Evolutionary conservation across 2,113 vertebrate genomes (phyloP).

Genomic region (Antechinus flavipes): DNA sequence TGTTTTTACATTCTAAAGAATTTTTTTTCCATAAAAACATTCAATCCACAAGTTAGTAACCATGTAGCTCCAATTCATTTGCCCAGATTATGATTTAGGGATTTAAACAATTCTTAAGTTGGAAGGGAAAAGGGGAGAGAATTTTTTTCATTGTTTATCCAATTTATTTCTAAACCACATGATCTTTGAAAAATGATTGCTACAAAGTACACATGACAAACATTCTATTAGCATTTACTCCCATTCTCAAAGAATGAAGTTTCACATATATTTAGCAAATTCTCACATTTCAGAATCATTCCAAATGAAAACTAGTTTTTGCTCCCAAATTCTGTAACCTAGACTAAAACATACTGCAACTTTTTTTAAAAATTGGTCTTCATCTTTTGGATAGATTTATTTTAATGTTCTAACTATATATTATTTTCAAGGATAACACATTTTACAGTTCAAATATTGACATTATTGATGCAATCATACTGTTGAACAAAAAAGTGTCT

Average conservation of each 20-base stretch:
- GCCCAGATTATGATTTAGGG: background rate
- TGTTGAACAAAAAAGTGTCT: constrained; percentile 5
- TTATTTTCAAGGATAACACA: constrained; percentile 32
- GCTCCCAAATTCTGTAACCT: constrained; percentile 34
- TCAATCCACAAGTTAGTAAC: constrained; percentile 48
- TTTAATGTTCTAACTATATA: constrained; percentile 25
- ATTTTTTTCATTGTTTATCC: constrained; percentile 33
- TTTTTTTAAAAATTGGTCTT: constrained; percentile 33
- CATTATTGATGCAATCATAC: constrained; percentile 9
- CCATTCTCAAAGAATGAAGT: constrained; percentile 28
- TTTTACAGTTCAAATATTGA: constrained; percentile 42
- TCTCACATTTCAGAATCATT: constrained; percentile 54
- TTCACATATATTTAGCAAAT: constrained; percentile 40
- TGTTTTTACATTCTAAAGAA: background rate
- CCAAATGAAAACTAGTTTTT: constrained; percentile 52
- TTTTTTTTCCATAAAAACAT: background rate
- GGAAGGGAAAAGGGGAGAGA: background rate
- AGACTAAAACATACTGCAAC: constrained; percentile 37
- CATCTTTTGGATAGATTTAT: constrained; percentile 41
- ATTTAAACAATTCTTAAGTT: constrained; percentile 9
- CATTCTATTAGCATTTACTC: constrained; percentile 21
- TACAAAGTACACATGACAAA: background rate
- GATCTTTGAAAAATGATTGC: constrained; percentile 39
- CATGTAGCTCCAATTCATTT: constrained; percentile 9
- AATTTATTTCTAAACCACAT: constrained; percentile 37